Evolutionary conservation across 2,888 invertebrate species (phyloP).

Genomic region (Drosophila limbata): DNA sequence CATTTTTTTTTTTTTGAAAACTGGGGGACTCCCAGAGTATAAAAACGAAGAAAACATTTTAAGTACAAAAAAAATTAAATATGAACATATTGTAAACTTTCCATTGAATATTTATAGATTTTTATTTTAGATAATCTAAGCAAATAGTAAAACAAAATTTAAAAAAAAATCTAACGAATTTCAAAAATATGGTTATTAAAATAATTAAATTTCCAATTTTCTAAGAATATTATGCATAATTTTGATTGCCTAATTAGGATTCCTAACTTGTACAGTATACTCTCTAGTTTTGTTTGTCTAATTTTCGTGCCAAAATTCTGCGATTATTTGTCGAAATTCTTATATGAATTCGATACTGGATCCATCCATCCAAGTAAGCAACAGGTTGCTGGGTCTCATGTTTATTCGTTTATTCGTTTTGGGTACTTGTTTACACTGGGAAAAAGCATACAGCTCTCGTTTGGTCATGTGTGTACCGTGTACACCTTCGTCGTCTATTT

Average conservation of each 20-base stretch:
- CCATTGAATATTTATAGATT: too few species aligned
- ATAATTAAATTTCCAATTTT: too few species aligned
- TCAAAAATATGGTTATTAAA: too few species aligned
- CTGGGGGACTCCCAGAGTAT: too few species aligned
- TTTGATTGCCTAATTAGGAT: background rate
- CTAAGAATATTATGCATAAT: background rate
- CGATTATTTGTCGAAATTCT: background rate
- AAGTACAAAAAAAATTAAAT: too few species aligned
- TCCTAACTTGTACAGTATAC: background rate
- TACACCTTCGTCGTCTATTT: conserved; percentile 47
- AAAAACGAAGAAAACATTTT: too few species aligned
- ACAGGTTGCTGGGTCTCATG: conserved; percentile 20
- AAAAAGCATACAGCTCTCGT: conserved; percentile 60
- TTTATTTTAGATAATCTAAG: too few species aligned
- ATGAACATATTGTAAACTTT: too few species aligned
- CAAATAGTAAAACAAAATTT: too few species aligned
- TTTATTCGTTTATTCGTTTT: conserved; percentile 55
- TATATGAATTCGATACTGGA: conserved; percentile 3
- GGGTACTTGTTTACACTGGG: conserved; percentile 51
- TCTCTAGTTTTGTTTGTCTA: background rate
- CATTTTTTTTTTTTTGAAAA: too few species aligned
- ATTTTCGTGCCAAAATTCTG: background rate
- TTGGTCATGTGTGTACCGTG: conserved; percentile 55
- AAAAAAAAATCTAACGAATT: background rate
- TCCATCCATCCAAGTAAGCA: background rate